Evolutionary conservation across 2,113 vertebrate species (phyloP), one percentile per base, ranked within the genome.

Genomic region (Spheniscus mendiculus): DNA sequence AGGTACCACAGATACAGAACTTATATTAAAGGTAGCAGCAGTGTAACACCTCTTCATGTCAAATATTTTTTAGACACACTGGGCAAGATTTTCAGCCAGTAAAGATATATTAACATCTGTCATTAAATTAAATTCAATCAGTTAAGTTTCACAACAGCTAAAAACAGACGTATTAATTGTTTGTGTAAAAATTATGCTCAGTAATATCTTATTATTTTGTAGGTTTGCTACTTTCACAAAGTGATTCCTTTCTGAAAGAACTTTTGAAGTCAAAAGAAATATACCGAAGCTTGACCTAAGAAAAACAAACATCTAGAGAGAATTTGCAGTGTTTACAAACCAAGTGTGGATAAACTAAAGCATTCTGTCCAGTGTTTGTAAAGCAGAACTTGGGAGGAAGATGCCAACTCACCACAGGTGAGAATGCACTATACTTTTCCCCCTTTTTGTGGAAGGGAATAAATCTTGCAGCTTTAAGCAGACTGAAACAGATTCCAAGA

Each of bases 351-450:
- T 25, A 83, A 95, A 85, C n/a, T 3, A 50, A 45, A 69, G 3
- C 27, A 14, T 17, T 36, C 30, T 21, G 29, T 6, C 32, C 47
- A 30, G 8, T 6, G 63, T 25, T 53, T 19, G 0, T 4, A 16
- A 27, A 47, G 5, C 29, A 73, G 25, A 77, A 49, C 34, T 30
- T 14, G 21, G 25, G 25, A 72, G 21, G 9, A 69, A 18, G 27
- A 49, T 11, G 23, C 5, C 6, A 85, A 7, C 30, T 29, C 38
- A 30, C 6, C 38, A 58, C 16, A 6, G 25, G 17, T 32, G 56
- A 80, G 69, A 65, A 2, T 0, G 6, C 40, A 17, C 12, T 22
- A 7, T 0, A 14, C 10, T 71, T 22, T 38, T 8, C 7, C 23
- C 25, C 3, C 12, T 30, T 67, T 58, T 13, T n/a, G n/a, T 5